Evolutionary conservation across 1,140 invertebrate genomes (phyloP).

Genomic region (Microplitis demolitor): DNA sequence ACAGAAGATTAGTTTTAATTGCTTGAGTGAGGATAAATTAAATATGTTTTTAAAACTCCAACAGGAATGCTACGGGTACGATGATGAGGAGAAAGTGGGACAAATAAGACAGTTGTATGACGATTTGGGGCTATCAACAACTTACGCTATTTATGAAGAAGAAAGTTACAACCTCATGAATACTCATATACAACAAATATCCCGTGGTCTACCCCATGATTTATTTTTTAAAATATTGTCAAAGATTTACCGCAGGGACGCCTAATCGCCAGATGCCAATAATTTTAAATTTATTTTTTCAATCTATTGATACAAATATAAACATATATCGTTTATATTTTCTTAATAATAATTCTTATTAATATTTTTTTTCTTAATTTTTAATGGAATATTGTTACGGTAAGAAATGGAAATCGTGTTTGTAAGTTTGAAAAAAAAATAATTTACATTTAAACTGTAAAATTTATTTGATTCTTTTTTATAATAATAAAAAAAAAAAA

Average conservation of each 20-base stretch:
- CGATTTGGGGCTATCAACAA: conserved; percentile 76
- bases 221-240: conserved; percentile 83
- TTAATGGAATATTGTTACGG: neutral
- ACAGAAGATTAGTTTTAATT: conserved; percentile 8
- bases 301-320: no score
- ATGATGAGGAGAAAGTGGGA: conserved; percentile 71
- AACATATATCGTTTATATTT: no score
- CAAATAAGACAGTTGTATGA: conserved; percentile 81
- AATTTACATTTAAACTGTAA: neutral
- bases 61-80: conserved; percentile 77
- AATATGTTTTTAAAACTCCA: conserved; percentile 33
- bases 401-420: neutral
- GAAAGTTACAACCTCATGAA: conserved; percentile 80
- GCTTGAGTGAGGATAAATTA: neutral
- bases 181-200: conserved; percentile 85
- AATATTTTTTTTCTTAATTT: neutral
- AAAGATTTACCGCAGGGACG: conserved; percentile 76
- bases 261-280: conserved; percentile 42
- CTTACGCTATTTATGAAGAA: conserved; percentile 85
- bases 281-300: no score
- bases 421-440: neutral
- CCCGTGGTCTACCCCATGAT: conserved; percentile 79
- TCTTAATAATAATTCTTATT: neutral
- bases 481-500: neutral
- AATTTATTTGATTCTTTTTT: neutral